phyloP scores from a whole-genome alignment of 2,888 invertebrate genomes.

The Macrophya annulata region DNA sequence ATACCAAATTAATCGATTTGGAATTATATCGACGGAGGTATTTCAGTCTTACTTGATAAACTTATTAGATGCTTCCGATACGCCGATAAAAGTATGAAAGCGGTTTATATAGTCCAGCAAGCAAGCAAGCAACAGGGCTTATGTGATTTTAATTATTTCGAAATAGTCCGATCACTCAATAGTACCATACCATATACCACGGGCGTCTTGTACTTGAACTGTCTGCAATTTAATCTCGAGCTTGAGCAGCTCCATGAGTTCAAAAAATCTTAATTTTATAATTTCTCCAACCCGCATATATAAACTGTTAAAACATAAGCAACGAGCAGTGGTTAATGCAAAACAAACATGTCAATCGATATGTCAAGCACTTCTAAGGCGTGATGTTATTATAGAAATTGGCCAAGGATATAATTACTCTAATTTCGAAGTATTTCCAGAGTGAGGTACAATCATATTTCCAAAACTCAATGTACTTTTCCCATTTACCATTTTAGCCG shows the following conservation, averaged over 20 bases:
- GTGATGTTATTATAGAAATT: not conserved
- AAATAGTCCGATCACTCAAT: constrained; percentile 34
- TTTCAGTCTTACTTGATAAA: not conserved
- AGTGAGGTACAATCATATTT: not conserved
- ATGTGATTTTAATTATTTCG: constrained; percentile 12
- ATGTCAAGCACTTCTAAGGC: not conserved
- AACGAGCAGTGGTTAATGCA: not conserved
- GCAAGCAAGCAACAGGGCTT: not conserved
- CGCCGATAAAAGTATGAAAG: constrained; percentile 5
- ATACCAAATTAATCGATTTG: not conserved
- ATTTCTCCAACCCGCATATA: not conserved
- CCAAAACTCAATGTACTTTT: constrained; percentile 3
- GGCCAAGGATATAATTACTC: not conserved
- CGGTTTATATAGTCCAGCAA: not conserved
- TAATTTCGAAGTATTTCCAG: constrained; percentile 20
- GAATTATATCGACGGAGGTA: not conserved
- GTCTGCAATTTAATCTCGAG: constrained; percentile 46
- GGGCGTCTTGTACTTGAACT: constrained; percentile 45
- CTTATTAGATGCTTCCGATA: not conserved
- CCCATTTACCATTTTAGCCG: not conserved
- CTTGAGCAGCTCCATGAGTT: not conserved
- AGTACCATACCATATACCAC: constrained; percentile 41
- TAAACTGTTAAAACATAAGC: not conserved
- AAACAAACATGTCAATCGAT: constrained; percentile 15
- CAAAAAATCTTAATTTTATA: constrained; percentile 1